Percentiles rank a stretch among this genome's conserved stretches.
These are phyloP conservation scores for Heterochromis multidens DNA, from an alignment of 2,113 vertebrate genomes.

Conservation along the genomic window DNA sequence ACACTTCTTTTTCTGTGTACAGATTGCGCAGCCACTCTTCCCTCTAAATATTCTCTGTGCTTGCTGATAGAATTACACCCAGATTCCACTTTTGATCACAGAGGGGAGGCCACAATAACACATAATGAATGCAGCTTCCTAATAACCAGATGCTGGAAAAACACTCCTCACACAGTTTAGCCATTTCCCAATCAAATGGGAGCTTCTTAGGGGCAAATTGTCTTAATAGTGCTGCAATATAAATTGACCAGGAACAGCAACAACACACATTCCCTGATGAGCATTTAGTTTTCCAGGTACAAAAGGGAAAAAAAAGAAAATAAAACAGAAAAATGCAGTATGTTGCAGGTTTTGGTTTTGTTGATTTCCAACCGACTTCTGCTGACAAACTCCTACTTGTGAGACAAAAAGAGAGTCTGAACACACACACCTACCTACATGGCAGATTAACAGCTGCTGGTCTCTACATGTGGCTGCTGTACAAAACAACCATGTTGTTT, in stretches of 20 bases:
- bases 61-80: slow-evolving; percentile 30
- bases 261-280: not conserved
- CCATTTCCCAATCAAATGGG: slow-evolving; percentile 40
- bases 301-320: not conserved
- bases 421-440: not conserved
- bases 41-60: not conserved
- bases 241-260: slow-evolving; percentile 38
- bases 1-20: not conserved
- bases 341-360: not conserved
- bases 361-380: not conserved
- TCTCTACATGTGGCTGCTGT: not conserved
- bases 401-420: not conserved
- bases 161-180: slow-evolving; percentile 40
- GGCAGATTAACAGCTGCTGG: slow-evolving; percentile 10
- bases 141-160: slow-evolving; percentile 52
- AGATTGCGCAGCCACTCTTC: not conserved
- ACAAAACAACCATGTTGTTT: slow-evolving; percentile 2
- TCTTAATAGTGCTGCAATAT: slow-evolving; percentile 27
- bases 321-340: not conserved
- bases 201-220: slow-evolving; percentile 46
- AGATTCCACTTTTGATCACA: slow-evolving; percentile 42
- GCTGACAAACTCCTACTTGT: slow-evolving; percentile 3
- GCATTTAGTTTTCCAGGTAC: slow-evolving; percentile 8
- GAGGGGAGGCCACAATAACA: slow-evolving; percentile 46
- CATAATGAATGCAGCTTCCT: slow-evolving; percentile 46